Percentiles rank a stretch among this genome's conserved stretches.
Evolutionary conservation across 2,888 invertebrate species (phyloP).

Genomic region (Diploptera punctata): DNA sequence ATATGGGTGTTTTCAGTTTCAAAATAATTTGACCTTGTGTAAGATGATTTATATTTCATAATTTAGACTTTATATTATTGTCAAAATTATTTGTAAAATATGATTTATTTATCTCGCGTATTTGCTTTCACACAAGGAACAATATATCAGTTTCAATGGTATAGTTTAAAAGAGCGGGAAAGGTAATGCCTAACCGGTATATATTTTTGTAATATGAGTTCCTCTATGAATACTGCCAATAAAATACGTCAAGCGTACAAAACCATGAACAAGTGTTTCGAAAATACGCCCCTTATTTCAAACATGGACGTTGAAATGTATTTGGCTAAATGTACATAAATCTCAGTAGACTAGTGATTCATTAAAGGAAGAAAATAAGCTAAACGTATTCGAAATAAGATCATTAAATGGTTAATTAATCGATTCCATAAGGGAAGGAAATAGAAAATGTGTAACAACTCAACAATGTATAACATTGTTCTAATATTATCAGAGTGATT

Average conservation of each 20-base stretch:
- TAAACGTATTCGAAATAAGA: no score
- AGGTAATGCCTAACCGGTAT: neutral
- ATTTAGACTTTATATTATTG: neutral
- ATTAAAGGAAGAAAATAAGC: no score
- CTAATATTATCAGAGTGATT: no score
- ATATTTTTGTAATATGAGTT: neutral
- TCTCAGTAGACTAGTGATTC: no score
- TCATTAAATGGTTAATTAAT: no score
- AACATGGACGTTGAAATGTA: neutral
- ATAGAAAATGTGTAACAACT: no score
- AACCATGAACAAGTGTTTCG: neutral
- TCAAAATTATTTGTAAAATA: neutral
- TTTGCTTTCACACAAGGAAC: neutral
- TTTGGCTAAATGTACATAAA: no score
- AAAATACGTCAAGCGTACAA: neutral
- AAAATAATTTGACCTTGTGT: no score
- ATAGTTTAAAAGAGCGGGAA: neutral
- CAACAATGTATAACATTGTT: no score
- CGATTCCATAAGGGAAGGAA: no score
- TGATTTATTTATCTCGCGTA: constrained; percentile 4
- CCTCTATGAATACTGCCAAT: constrained; percentile 16
- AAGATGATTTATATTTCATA: no score
- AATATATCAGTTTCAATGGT: neutral
- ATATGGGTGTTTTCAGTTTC: no score
- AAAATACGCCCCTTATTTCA: neutral